Evolutionary conservation across 1,140 invertebrate species (phyloP).

Genomic region (Ephestia elutella): DNA sequence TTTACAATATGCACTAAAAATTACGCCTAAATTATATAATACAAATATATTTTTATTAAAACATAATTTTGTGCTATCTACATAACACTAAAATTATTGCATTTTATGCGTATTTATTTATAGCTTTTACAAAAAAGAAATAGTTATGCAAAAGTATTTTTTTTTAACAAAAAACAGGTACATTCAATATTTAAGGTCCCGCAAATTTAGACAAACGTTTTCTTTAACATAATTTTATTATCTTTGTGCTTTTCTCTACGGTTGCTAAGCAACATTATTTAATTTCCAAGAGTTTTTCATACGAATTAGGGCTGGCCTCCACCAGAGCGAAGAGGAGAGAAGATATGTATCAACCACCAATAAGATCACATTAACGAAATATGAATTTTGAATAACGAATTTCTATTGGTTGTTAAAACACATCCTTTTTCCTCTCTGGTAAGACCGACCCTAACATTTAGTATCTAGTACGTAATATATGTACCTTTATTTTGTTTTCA

Average conservation of each 20-base stretch:
- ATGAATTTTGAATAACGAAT: too few species aligned
- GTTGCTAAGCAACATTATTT: slow-evolving; percentile 20
- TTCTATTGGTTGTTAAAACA: too few species aligned
- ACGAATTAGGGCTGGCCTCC: too few species aligned
- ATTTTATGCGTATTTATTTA: slow-evolving; percentile 47
- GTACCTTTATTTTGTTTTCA: background rate
- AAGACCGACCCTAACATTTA: too few species aligned
- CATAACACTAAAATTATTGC: slow-evolving; percentile 47
- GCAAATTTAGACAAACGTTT: slow-evolving; percentile 32
- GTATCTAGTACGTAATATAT: background rate
- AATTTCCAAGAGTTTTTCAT: background rate
- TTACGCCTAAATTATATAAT: slow-evolving; percentile 32
- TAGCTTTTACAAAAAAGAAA: slow-evolving; percentile 13
- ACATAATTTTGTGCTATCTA: slow-evolving; percentile 48
- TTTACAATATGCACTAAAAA: slow-evolving; percentile 1
- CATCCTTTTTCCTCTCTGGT: too few species aligned
- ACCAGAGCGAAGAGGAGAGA: too few species aligned
- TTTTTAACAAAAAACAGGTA: slow-evolving; percentile 9
- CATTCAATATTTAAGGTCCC: slow-evolving; percentile 27
- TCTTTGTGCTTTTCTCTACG: slow-evolving; percentile 5
- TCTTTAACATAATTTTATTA: slow-evolving; percentile 16
- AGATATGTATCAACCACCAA: too few species aligned
- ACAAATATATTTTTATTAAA: slow-evolving; percentile 39
- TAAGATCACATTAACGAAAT: too few species aligned
- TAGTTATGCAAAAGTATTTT: background rate